A percentile compares a stretch with the other conserved stretches of the same genome.
These are phyloP conservation scores for Cryptus armator DNA, from an alignment of 2,888 invertebrate genomes.

Conservation along the genomic window DNA sequence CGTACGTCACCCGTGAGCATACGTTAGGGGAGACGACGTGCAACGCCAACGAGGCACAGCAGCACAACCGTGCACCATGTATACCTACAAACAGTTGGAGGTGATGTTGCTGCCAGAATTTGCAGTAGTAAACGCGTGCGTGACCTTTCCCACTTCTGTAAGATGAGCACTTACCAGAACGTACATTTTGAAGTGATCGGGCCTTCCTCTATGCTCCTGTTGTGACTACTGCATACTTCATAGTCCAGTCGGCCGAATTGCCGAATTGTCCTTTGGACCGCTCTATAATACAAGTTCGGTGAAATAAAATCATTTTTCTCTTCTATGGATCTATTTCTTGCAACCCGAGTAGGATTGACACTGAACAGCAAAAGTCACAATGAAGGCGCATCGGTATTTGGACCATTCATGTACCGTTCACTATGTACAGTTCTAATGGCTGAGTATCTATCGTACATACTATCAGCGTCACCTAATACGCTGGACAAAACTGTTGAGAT, in stretches of 20 bases:
- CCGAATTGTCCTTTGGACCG: slow-evolving; percentile 4
- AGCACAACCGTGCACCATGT: slow-evolving; percentile 11
- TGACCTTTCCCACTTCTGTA: slow-evolving; percentile 32
- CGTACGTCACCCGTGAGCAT: slow-evolving; percentile 72
- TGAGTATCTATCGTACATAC: background rate
- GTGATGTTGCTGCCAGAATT: background rate
- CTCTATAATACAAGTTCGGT: background rate
- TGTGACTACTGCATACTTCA: slow-evolving; percentile 16
- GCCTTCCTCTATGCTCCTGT: background rate
- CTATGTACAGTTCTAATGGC: background rate
- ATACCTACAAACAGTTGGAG: slow-evolving; percentile 31
- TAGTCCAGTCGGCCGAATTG: background rate
- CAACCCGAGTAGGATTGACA: no score
- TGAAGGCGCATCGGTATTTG: background rate
- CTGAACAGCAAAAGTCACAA: no score
- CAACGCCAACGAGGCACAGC: slow-evolving; percentile 33
- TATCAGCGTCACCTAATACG: background rate
- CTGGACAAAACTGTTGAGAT: background rate
- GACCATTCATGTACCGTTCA: background rate
- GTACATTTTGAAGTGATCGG: background rate
- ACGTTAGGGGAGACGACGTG: slow-evolving; percentile 55
- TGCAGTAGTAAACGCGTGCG: slow-evolving; percentile 12
- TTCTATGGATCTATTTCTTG: background rate
- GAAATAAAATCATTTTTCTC: background rate
- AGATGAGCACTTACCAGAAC: background rate